Evolutionary conservation across 35 echinoderm and acorn worm species (phyloP).

Genomic region (Eucidaris tribuloides): DNA sequence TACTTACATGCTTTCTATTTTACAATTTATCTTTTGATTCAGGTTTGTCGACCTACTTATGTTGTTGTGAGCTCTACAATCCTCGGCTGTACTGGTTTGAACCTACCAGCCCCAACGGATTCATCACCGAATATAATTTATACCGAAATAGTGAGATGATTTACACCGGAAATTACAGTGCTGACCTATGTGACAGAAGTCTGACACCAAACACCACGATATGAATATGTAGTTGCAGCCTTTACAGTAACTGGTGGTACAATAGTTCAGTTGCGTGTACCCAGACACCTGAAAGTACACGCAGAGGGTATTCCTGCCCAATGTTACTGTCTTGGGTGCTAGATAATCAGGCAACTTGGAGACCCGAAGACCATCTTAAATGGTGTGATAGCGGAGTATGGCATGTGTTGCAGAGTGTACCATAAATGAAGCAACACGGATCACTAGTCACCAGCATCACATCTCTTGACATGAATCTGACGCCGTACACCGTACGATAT

Average conservation of each 20-base stretch:
- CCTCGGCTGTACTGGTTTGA: constrained; percentile 82
- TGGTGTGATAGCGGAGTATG: constrained; percentile 78
- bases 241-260: constrained; percentile 62
- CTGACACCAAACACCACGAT: constrained; percentile 81
- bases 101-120: constrained; percentile 75
- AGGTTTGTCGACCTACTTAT: constrained; percentile 81
- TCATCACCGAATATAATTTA: constrained; percentile 66
- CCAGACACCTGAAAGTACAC: constrained; percentile 67
- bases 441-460: background rate
- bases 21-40: too few relatives aligned
- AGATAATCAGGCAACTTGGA: constrained; percentile 65
- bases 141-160: constrained; percentile 50
- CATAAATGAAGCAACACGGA: constrained; percentile 44
- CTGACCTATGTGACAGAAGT: constrained; percentile 46
- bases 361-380: constrained; percentile 64
- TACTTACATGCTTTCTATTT: too few relatives aligned
- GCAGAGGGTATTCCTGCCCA: constrained; percentile 81
- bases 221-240: constrained; percentile 77
- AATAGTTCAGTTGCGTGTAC: constrained; percentile 52
- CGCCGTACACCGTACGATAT: constrained; percentile 86
- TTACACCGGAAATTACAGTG: constrained; percentile 25
- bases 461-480: constrained; percentile 22
- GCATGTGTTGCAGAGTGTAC: constrained; percentile 66
- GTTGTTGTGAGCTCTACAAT: constrained; percentile 75
- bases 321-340: constrained; percentile 51